Base-by-base conservation (phyloP, 2,113 vertebrate species). In the Cynocephalus volans region DNA sequence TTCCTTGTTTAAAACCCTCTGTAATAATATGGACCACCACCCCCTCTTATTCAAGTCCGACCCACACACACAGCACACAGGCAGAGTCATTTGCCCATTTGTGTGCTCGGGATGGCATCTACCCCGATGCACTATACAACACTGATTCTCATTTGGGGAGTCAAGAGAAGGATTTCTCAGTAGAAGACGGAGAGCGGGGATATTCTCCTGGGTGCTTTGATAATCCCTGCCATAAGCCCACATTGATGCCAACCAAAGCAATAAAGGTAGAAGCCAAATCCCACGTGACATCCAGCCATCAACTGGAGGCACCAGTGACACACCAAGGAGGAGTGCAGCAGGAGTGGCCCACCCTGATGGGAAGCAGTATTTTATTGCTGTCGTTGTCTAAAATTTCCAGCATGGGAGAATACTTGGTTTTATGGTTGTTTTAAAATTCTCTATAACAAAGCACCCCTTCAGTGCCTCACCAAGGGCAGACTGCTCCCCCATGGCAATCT, bases 271-370 rank as follows among this genome's bases (percentile, higher is more conserved):
- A 60, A 62, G 8, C 45, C 45, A 52, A 7, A 6, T n/a, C 33
- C 31, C 41, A 21, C 0, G 0, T 70, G 70, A 45, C 45, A 62
- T 64, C 24, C 21, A 60, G 60, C 9, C 36, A 7, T 45, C 45
- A 58, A 2, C 26, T 36, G 41, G 31, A 92, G 33, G 18, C 6
- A 0, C 36, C n/a, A 19, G 19, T 56, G 8, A 52, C 23, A 23
- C 2, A 7, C 19, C 0, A 6, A 6, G 6, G 3, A 65, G 10
- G 17, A 50, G 24, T 26, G 10, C 0, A 0, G 14, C 8, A 31
- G n/a, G 83, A 31, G 11, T 3, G 7, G 26, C 26, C 28, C 81
- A 23, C 18, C 23, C 15, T 50, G 69, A 33, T 48, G 21, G 11
- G 10, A 12, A 83, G n/a, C 33, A 8, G 12, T 26, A 10, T 60